phyloP scores from a whole-genome alignment of 2,888 invertebrate species.

The Oscheius sp. region DNA sequence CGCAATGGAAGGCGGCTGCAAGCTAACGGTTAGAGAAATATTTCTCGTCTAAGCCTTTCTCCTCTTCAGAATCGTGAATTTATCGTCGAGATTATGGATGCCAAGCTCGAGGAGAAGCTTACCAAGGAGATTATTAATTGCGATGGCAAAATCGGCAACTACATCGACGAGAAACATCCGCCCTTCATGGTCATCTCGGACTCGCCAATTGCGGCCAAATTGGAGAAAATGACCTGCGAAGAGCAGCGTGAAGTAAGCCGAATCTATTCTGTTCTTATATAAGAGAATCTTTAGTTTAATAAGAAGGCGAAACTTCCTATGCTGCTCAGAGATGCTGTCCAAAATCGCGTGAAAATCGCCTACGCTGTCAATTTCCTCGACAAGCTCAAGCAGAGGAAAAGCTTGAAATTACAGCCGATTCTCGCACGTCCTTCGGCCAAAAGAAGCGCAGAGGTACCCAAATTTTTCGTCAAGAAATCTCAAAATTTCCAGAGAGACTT shows the following conservation, averaged over 20 bases:
- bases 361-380: conserved; percentile 13
- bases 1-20: background rate
- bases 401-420: no score
- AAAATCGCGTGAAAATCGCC: conserved; percentile 1
- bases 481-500: background rate
- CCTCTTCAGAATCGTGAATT: conserved; percentile 10
- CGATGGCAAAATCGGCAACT: conserved; percentile 35
- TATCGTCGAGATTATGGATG: conserved; percentile 34
- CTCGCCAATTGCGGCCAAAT: conserved; percentile 16
- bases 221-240: conserved; percentile 4
- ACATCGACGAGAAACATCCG: conserved; percentile 15
- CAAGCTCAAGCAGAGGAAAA: background rate
- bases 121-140: conserved; percentile 3
- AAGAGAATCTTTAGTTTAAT: background rate
- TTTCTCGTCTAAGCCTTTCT: background rate
- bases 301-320: background rate
- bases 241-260: background rate
- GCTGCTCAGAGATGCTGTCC: conserved; percentile 16
- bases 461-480: no score
- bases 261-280: background rate
- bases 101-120: conserved; percentile 10
- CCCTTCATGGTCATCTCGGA: conserved; percentile 35
- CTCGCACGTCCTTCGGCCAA: background rate
- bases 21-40: background rate
- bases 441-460: background rate